Evolutionary conservation across 2,113 vertebrate species (phyloP).

Genomic region (Sceloporus undulatus): DNA sequence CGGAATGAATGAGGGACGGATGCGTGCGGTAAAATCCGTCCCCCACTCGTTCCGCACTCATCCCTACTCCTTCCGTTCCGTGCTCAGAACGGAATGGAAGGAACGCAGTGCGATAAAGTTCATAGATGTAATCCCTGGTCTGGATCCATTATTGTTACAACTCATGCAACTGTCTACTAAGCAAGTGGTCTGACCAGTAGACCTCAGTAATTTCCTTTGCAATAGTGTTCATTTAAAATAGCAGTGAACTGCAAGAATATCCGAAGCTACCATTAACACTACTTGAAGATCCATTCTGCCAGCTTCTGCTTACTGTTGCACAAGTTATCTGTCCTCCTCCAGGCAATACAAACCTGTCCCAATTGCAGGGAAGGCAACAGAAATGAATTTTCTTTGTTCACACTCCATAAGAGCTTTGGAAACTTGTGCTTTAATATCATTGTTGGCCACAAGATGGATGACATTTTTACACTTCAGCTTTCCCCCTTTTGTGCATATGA

Average conservation of each 20-base stretch:
- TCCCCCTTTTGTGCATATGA: conserved; percentile 84
- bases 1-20: no score
- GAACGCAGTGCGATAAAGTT: no score
- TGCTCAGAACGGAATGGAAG: no score
- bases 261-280: not conserved
- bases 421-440: conserved; percentile 66
- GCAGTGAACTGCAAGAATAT: not conserved
- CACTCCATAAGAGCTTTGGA: conserved; percentile 80
- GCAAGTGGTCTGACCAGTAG: not conserved
- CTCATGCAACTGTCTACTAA: no score
- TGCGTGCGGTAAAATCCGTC: no score
- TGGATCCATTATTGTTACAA: no score
- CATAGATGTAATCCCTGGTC: no score
- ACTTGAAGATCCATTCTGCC: not conserved
- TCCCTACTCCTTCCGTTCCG: no score
- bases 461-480: conserved; percentile 86
- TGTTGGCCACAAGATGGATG: conserved; percentile 79
- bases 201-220: not conserved
- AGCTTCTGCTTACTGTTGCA: not conserved
- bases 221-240: not conserved
- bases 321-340: not conserved
- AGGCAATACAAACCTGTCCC: conserved; percentile 86
- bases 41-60: no score
- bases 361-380: conserved; percentile 89
- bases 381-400: conserved; percentile 70